phyloP scores from a whole-genome alignment of 2,888 invertebrate species.

The Macrosoma leucophasiata region DNA sequence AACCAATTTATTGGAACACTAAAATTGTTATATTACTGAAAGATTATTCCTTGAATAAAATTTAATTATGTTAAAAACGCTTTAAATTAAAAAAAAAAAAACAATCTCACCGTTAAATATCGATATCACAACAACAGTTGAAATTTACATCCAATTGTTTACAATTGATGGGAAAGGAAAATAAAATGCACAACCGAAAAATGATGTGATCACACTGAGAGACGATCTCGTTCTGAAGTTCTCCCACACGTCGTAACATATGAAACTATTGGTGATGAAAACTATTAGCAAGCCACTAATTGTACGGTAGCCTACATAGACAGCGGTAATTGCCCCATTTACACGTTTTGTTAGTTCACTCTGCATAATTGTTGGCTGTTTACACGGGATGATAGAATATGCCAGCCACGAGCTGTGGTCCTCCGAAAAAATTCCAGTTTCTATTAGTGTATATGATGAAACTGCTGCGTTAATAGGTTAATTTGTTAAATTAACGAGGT shows the following conservation, averaged over 20 bases:
- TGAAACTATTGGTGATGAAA: conserved; percentile 69
- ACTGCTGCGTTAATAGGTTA: conserved; percentile 37
- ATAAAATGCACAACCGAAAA: conserved; percentile 26
- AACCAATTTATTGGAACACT: too few relatives aligned
- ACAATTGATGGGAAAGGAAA: too few relatives aligned
- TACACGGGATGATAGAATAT: conserved; percentile 57
- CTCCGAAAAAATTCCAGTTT: conserved; percentile 39
- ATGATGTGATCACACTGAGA: conserved; percentile 52
- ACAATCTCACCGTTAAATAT: too few relatives aligned
- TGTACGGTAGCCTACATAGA: conserved; percentile 70
- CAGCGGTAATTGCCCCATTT: conserved; percentile 73
- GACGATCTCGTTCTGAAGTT: conserved; percentile 57
- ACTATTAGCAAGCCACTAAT: conserved; percentile 72
- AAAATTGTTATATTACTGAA: too few relatives aligned
- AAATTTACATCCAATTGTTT: too few relatives aligned
- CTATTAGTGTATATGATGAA: conserved; percentile 26
- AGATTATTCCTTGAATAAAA: too few relatives aligned
- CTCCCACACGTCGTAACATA: conserved; percentile 44
- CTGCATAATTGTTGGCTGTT: conserved; percentile 68
- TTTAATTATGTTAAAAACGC: too few relatives aligned
- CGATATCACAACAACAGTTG: too few relatives aligned
- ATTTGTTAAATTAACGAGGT: conserved; percentile 29
- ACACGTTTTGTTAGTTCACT: conserved; percentile 70
- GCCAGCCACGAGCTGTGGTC: conserved; percentile 46
- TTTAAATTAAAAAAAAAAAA: too few relatives aligned